A percentile compares a stretch with the other conserved stretches of the same genome.
Evolutionary conservation across 2,888 invertebrate species (phyloP).

Genomic region (Hypena proboscidalis): DNA sequence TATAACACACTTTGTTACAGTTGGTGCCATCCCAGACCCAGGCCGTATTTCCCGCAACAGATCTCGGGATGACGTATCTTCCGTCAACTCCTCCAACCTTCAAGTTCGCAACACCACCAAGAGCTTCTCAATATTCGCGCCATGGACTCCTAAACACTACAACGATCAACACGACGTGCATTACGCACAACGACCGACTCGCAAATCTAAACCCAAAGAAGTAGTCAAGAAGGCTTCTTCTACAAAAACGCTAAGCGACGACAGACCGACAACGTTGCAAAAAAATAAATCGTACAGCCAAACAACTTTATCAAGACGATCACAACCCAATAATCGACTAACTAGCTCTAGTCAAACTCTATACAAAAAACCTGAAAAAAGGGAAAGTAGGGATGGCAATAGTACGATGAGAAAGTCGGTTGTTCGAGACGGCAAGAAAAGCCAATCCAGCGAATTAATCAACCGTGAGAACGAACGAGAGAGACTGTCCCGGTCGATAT

Average conservation of each 20-base stretch:
- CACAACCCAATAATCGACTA: conserved; percentile 64
- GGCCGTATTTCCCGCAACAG: conserved; percentile 85
- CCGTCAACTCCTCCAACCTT: conserved; percentile 86
- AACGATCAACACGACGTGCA: conserved; percentile 91
- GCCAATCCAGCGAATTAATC: conserved; percentile 87
- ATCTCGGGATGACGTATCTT: conserved; percentile 91
- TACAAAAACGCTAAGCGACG: conserved; percentile 63
- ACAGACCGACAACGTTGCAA: conserved; percentile 66
- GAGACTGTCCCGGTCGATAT: conserved; percentile 86
- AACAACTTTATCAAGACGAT: conserved; percentile 68
- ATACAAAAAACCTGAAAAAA: conserved; percentile 77
- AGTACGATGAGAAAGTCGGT: conserved; percentile 74
- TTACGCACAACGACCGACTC: conserved; percentile 89
- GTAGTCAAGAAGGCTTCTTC: conserved; percentile 76
- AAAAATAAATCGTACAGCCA: conserved; percentile 81
- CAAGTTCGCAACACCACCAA: conserved; percentile 90
- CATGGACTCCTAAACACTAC: conserved; percentile 92
- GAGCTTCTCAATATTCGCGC: conserved; percentile 93
- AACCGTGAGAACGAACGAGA: conserved; percentile 81
- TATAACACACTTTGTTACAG: conserved; percentile 80
- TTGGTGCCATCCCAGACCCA: conserved; percentile 94
- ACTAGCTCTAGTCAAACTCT: conserved; percentile 73
- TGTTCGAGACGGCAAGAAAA: conserved; percentile 75
- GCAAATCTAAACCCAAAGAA: conserved; percentile 68
- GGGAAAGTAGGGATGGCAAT: conserved; percentile 52